Conservation (phyloP, 2,888 invertebrate genomes). For the Lasioglossum morio region DNA sequence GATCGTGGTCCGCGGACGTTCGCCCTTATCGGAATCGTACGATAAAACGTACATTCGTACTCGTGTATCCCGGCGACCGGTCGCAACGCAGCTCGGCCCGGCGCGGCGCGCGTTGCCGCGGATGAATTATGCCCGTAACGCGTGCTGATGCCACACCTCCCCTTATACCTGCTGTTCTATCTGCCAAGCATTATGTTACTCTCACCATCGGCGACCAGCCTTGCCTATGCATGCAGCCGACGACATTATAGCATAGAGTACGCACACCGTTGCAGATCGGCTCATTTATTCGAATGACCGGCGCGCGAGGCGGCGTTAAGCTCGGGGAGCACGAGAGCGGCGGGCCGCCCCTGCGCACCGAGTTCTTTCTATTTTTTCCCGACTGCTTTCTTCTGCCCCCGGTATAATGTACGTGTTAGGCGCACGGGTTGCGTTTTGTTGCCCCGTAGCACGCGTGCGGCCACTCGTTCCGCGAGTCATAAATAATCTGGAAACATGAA, state of each 20-base stretch:
- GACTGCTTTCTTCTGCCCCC: slow-evolving; percentile 54
- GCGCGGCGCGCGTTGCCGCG: slow-evolving; percentile 32
- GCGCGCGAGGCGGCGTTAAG: slow-evolving; percentile 40
- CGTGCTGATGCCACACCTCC: slow-evolving; percentile 81
- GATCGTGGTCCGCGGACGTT: slow-evolving; percentile 39
- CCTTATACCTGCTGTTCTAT: slow-evolving; percentile 70
- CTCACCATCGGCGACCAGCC: slow-evolving; percentile 55
- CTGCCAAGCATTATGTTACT: slow-evolving; percentile 73
- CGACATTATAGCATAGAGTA: not conserved
- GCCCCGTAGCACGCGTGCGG: slow-evolving; percentile 75
- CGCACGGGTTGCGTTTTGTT: slow-evolving; percentile 75
- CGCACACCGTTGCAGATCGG: slow-evolving; percentile 7
- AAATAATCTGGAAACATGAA: slow-evolving; percentile 80
- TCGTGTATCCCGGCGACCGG: slow-evolving; percentile 66
- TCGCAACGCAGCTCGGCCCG: slow-evolving; percentile 27
- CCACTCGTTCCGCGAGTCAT: slow-evolving; percentile 77
- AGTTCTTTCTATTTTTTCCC: slow-evolving; percentile 67
- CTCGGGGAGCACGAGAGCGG: slow-evolving; percentile 63
- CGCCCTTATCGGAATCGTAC: slow-evolving; percentile 70
- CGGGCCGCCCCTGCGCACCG: slow-evolving; percentile 39
- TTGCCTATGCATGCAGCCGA: slow-evolving; percentile 9
- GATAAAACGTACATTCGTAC: slow-evolving; percentile 74
- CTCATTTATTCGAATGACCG: slow-evolving; percentile 69
- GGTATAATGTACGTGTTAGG: slow-evolving; percentile 76
- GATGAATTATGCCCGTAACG: slow-evolving; percentile 81